Evolutionary conservation across 2,797 vertebrate genomes (phyloP).

Genomic region (Zenarchopterus dispar): DNA sequence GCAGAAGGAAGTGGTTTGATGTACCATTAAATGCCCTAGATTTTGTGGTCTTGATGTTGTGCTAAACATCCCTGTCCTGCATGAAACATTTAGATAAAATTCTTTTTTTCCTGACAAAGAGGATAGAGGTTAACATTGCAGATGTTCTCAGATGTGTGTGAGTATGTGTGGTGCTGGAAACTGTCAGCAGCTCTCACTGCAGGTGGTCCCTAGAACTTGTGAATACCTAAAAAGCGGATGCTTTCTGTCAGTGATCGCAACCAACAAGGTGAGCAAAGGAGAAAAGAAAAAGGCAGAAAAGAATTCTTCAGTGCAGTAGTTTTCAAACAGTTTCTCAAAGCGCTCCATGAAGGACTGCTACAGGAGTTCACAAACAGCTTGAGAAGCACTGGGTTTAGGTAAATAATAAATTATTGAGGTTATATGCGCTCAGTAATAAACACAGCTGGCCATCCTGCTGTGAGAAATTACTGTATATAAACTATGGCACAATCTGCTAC

Average conservation of each 20-base stretch:
- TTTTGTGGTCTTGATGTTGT: slow-evolving; percentile 35
- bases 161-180: slow-evolving; percentile 27
- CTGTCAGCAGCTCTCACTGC: slow-evolving; percentile 58
- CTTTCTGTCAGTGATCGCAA: slow-evolving; percentile 67
- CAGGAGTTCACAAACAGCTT: slow-evolving; percentile 44
- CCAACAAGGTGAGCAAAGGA: slow-evolving; percentile 57
- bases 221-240: slow-evolving; percentile 57
- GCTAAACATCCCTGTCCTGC: slow-evolving; percentile 41
- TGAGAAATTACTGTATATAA: slow-evolving; percentile 49
- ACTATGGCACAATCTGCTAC: slow-evolving; percentile 44
- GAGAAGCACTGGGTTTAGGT: slow-evolving; percentile 39
- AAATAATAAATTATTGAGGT: slow-evolving; percentile 63
- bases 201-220: slow-evolving; percentile 60
- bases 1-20: slow-evolving; percentile 33
- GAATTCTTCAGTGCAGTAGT: slow-evolving; percentile 31
- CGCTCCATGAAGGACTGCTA: slow-evolving; percentile 21
- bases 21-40: slow-evolving; percentile 35
- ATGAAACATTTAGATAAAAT: slow-evolving; percentile 63
- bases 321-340: slow-evolving; percentile 55
- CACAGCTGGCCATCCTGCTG: slow-evolving; percentile 47
- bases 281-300: slow-evolving; percentile 11
- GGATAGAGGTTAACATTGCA: slow-evolving; percentile 65
- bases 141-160: slow-evolving; percentile 24
- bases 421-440: slow-evolving; percentile 46
- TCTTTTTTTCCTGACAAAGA: slow-evolving; percentile 54